Base-by-base conservation (phyloP, 1,140 invertebrate genomes). In the Acromyrmex echinatior region DNA sequence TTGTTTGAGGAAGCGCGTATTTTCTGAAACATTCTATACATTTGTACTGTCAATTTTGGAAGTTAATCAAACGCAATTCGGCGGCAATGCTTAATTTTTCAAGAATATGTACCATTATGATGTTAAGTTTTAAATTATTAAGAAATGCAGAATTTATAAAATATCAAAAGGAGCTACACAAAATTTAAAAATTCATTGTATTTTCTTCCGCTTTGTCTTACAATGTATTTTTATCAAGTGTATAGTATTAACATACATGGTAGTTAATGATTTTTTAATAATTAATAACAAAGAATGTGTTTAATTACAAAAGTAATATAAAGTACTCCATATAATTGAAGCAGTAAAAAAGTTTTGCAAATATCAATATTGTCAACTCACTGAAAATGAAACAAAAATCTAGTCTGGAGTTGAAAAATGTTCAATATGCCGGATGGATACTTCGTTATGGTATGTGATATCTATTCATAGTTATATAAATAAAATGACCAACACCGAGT, bases 401-500 rank as follows among this genome's bases (percentile, higher is more conserved):
- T 56, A 4, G n/a, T 71, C 14, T 63, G 14, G 45, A 74, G 25
- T 74, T 84, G 45, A 21, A 49, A 62, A 73, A 51, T 35, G 5
- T 76, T 51, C 14, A 21, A 76, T 35, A 51, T 45, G 25, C 5
- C 49, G 9, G 53, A 89, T 58, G 58, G 56, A 58, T 58, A 62
- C 49, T 70, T 86, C 56, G 86, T 77, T 63, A 87, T 73, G 71
- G 62, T 39, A 35, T 28, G 49, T 16, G 58, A 74, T 79, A 81
- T 18, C 53, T 21, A 73, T 35, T 88, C 65, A 53, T 56, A 65
- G 56, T 89, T 82, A 58, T 31, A 77, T 63, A 63, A 88, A 80
- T 91, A 91, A 91, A 91, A 91, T 70, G 73, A 87, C 58, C 78
- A 80, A 77, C 51, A 84, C 60, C 70, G 62, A 91, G 25, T 87